phyloP scores from a whole-genome alignment of 2,797 vertebrate species.

The Macropodus opercularis region DNA sequence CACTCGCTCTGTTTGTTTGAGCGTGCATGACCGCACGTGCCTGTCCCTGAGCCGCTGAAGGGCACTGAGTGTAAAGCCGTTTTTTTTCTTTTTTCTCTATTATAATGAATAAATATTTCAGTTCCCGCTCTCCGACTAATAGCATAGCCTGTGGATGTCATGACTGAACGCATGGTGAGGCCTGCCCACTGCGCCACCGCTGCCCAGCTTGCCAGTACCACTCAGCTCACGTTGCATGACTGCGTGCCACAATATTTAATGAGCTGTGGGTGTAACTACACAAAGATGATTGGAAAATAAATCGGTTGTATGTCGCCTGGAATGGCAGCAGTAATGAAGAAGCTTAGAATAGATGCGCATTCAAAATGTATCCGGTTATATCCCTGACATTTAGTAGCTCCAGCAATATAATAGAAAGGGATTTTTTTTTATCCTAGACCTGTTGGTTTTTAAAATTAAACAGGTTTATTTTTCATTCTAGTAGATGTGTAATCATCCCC shows the following conservation, averaged over 20 bases:
- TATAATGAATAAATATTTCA: constrained; percentile 27
- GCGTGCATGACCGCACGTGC: constrained; percentile 54
- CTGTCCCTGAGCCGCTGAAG: constrained; percentile 57
- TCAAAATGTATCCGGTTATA: constrained; percentile 15
- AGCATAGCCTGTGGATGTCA: background rate
- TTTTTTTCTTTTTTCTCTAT: constrained; percentile 28
- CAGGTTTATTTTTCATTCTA: background rate
- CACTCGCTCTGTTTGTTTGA: constrained; percentile 54
- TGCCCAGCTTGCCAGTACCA: constrained; percentile 7
- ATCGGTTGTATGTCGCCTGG: constrained; percentile 29
- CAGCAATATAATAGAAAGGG: constrained; percentile 9
- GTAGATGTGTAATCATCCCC: background rate
- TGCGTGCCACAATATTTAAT: constrained; percentile 29
- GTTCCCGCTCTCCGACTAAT: background rate
- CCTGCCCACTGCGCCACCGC: constrained; percentile 13
- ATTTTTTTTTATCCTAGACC: constrained; percentile 31
- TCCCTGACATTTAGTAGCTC: constrained; percentile 17
- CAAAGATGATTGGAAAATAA: constrained; percentile 35
- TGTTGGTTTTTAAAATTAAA: constrained; percentile 29
- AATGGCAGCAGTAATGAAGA: constrained; percentile 36
- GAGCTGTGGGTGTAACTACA: constrained; percentile 44
- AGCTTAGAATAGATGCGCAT: background rate
- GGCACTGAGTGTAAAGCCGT: constrained; percentile 42
- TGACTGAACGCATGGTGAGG: background rate
- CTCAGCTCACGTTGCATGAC: constrained; percentile 26